Conservation (phyloP, 2,888 invertebrate species). For the Odontomyia ornata region DNA sequence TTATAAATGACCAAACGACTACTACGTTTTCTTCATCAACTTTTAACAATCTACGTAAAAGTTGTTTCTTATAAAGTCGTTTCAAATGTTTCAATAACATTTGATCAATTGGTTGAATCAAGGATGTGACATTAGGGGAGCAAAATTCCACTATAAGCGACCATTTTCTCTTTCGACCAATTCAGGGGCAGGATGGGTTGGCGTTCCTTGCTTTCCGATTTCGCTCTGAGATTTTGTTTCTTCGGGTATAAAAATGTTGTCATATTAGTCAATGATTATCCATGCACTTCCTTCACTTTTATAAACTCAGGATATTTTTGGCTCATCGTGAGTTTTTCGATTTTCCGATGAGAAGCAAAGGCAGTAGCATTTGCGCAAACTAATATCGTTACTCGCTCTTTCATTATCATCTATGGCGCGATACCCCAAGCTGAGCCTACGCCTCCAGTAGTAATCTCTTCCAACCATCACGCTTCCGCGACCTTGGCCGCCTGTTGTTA, state of each 20-base stretch:
- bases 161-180: conserved; percentile 32
- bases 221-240: conserved; percentile 48
- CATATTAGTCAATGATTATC: conserved; percentile 51
- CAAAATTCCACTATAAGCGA: conserved; percentile 47
- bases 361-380: background rate
- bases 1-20: background rate
- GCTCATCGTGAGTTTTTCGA: conserved; percentile 49
- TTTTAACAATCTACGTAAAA: background rate
- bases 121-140: conserved; percentile 50
- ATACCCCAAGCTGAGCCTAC: no score
- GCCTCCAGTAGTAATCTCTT: no score
- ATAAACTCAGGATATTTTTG: conserved; percentile 50
- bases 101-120: conserved; percentile 52
- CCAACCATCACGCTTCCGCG: no score
- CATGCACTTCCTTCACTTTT: conserved; percentile 43
- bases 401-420: background rate
- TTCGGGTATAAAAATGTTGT: conserved; percentile 50
- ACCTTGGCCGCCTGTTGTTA: no score
- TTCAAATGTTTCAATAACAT: conserved; percentile 48
- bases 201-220: conserved; percentile 49
- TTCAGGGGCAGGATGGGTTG: conserved; percentile 49
- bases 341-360: conserved; percentile 48
- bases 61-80: conserved; percentile 43
- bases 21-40: background rate
- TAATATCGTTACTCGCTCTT: background rate